A percentile compares a stretch with the other conserved stretches of the same genome.
Conservation (phyloP, 2,113 vertebrate species). For the Cebus imitator region DNA sequence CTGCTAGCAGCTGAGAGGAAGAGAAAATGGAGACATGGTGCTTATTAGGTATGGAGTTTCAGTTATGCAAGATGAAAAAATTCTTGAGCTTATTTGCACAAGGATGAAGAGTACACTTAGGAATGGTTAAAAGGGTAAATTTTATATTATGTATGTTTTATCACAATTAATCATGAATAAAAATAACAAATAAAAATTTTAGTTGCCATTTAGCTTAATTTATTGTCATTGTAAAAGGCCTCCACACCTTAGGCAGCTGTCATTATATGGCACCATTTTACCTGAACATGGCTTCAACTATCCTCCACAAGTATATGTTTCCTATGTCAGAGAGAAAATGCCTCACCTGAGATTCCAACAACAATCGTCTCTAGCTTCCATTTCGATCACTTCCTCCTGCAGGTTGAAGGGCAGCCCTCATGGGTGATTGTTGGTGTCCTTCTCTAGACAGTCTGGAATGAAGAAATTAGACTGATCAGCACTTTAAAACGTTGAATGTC, state of each 20-base stretch:
- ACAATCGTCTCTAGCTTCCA: neutral
- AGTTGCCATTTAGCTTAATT: neutral
- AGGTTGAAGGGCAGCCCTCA: constrained; percentile 63
- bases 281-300: neutral
- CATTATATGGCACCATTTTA: neutral
- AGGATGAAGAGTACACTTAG: neutral
- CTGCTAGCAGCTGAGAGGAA: neutral
- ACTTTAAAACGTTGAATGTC: constrained; percentile 81
- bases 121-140: neutral
- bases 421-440: constrained; percentile 58
- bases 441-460: constrained; percentile 65
- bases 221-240: neutral
- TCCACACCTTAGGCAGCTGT: neutral
- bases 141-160: neutral
- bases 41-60: neutral
- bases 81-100: neutral
- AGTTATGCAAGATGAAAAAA: neutral
- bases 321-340: neutral
- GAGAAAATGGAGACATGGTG: neutral
- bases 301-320: neutral
- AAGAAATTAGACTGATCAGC: constrained; percentile 84
- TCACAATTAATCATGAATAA: neutral
- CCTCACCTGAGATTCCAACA: neutral
- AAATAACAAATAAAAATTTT: neutral
- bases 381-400: neutral